Evolutionary conservation across 2,888 invertebrate species (phyloP), one percentile per base, ranked within the genome.

Genomic region (Acheta domesticus): DNA sequence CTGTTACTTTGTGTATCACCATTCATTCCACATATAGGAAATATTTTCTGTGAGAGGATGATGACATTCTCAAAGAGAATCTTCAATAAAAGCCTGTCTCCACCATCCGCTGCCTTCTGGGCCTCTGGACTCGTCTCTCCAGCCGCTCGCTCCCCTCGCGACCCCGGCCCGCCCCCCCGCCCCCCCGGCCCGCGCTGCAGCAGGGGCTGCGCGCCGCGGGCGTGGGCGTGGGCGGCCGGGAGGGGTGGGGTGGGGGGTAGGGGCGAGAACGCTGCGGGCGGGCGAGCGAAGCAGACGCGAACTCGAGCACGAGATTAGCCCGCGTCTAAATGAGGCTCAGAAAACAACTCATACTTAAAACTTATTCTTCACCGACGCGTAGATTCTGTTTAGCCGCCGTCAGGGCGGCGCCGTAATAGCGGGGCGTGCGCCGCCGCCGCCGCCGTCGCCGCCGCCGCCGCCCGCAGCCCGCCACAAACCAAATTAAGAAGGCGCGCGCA

Each of bases 251-350:
- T 2, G 4, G 2, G 36, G 36, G 36, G 36, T 5, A 5, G 36
- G 36, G 36, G 36, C 36, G 62, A 62, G 62, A 62, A 3, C 62
- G 36, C 36, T 36, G 62, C 62, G 62, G 14, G 62, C 4, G 62
- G 62, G 62, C 62, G 62, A 62, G 62, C 36, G 36, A 36, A 62
- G 62, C 62, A 62, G 14, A n/a, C 62, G n/a, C 8, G 62, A 62
- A 62, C 62, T 62, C 62, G n/a, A 62, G 62, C n/a, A 62, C 62
- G 62, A 62, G 62, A 62, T 62, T 62, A 62, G 62, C 62, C n/a
- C 62, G 62, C 62, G n/a, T 62, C 62, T 62, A 62, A 62, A 62
- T 62, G 62, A 62, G 62, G 16, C 62, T n/a, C 62, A 62, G 62
- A 62, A 62, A 62, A 62, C 62, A 62, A 62, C 62, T 62, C 62